Conservation (phyloP, 2,113 vertebrate species). For the Pollimyrus isidori region DNA sequence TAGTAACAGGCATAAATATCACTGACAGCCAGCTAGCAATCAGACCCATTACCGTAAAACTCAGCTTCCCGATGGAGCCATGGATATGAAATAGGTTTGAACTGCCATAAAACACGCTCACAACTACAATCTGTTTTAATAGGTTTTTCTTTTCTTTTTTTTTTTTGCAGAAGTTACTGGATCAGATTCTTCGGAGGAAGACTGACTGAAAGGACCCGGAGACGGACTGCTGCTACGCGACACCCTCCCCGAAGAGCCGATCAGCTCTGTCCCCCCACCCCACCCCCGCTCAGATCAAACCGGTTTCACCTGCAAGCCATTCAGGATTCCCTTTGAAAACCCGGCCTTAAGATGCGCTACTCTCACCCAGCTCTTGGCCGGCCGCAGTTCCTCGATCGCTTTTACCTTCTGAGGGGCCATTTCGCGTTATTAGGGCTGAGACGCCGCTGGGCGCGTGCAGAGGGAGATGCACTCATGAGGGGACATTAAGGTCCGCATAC, state of each 20-base stretch:
- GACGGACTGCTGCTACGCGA: background rate
- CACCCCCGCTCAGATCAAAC: background rate
- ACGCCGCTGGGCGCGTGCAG: background rate
- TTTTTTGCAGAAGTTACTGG: slow-evolving; percentile 67
- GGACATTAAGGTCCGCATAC: background rate
- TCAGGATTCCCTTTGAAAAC: slow-evolving; percentile 11
- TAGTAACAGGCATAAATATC: background rate
- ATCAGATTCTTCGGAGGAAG: slow-evolving; percentile 77
- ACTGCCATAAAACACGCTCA: background rate
- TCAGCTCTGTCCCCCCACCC: background rate
- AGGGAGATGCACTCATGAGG: background rate
- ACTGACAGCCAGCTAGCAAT: background rate
- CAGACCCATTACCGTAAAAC: background rate
- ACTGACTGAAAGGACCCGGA: slow-evolving; percentile 51
- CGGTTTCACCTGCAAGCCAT: background rate
- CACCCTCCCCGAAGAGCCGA: background rate
- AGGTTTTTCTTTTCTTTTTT: slow-evolving; percentile 7
- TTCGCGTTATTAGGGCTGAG: background rate
- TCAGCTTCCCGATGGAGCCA: background rate
- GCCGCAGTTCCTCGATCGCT: background rate
- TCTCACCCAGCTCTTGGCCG: background rate
- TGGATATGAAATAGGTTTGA: background rate
- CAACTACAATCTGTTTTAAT: background rate
- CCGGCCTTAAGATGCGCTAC: background rate
- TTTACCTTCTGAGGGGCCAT: background rate